phyloP scores from a whole-genome alignment of 2,888 invertebrate genomes.

The Agonopterix alstromeriana region DNA sequence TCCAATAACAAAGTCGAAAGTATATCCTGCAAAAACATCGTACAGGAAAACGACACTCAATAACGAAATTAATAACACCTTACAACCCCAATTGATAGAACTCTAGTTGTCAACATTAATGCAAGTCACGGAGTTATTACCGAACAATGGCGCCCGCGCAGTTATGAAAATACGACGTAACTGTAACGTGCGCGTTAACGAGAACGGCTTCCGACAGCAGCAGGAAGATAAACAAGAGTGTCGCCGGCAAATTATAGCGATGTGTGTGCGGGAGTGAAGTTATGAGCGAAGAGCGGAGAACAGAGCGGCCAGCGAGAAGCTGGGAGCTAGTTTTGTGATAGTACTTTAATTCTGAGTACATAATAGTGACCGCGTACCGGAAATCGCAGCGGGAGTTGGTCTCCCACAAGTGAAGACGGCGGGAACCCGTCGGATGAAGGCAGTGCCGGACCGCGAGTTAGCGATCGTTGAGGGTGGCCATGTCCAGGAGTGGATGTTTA shows the following conservation, averaged over 20 bases:
- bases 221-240: conserved; percentile 48
- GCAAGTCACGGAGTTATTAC: conserved; percentile 32
- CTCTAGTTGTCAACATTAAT: background rate
- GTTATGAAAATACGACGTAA: conserved; percentile 25
- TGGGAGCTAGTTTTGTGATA: background rate
- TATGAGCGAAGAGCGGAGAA: too few species aligned
- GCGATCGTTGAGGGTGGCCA: too few species aligned
- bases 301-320: background rate
- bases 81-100: background rate
- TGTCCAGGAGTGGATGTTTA: too few species aligned
- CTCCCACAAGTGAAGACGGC: too few species aligned
- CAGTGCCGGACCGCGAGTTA: too few species aligned
- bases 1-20: too few species aligned
- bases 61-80: background rate
- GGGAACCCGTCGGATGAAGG: too few species aligned
- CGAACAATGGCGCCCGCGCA: conserved; percentile 35
- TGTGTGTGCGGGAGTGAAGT: background rate
- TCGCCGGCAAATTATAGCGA: conserved; percentile 32
- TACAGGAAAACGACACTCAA: background rate
- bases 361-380: too few species aligned
- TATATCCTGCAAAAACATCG: background rate
- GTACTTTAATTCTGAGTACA: too few species aligned
- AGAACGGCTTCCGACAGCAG: conserved; percentile 49
- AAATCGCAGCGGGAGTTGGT: too few species aligned
- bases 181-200: conserved; percentile 32